These are phyloP conservation scores for Gasteruption jaculator DNA, from an alignment of 2,888 invertebrate genomes.

Conservation along the genomic window DNA sequence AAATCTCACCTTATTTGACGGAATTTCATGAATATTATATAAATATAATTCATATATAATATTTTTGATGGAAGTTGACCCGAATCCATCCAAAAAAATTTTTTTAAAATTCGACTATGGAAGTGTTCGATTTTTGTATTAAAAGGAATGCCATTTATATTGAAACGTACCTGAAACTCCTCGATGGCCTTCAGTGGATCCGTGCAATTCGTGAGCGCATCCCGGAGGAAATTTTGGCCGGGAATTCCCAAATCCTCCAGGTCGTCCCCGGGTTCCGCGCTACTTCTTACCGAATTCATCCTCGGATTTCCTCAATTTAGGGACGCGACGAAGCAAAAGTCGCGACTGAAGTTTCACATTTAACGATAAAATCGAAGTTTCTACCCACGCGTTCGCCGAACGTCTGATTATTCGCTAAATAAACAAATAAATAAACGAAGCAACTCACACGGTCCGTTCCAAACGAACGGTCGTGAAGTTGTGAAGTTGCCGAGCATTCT, in stretches of 20 bases:
- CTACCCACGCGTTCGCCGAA: too few species aligned
- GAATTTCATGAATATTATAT: background rate
- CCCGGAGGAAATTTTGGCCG: conserved; percentile 78
- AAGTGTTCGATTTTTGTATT: conserved; percentile 7
- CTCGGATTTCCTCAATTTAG: too few species aligned
- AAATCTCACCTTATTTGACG: too few species aligned
- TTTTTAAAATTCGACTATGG: conserved; percentile 4
- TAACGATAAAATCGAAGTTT: too few species aligned
- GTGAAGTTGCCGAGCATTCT: too few species aligned
- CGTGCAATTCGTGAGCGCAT: conserved; percentile 91
- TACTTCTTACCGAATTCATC: conserved; percentile 41
- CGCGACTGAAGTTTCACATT: too few species aligned
- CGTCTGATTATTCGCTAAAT: too few species aligned
- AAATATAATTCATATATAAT: background rate
- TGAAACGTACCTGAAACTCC: conserved; percentile 87
- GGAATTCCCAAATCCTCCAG: conserved; percentile 83
- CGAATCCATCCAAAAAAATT: background rate
- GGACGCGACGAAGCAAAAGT: too few species aligned
- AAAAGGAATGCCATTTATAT: background rate
- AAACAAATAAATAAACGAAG: too few species aligned
- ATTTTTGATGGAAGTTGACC: background rate
- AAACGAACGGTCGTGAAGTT: too few species aligned
- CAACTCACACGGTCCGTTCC: too few species aligned
- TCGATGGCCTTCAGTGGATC: conserved; percentile 98
- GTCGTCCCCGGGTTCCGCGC: conserved; percentile 56